Base-by-base conservation (phyloP, 2,113 vertebrate species). In the Nerophis ophidion region DNA sequence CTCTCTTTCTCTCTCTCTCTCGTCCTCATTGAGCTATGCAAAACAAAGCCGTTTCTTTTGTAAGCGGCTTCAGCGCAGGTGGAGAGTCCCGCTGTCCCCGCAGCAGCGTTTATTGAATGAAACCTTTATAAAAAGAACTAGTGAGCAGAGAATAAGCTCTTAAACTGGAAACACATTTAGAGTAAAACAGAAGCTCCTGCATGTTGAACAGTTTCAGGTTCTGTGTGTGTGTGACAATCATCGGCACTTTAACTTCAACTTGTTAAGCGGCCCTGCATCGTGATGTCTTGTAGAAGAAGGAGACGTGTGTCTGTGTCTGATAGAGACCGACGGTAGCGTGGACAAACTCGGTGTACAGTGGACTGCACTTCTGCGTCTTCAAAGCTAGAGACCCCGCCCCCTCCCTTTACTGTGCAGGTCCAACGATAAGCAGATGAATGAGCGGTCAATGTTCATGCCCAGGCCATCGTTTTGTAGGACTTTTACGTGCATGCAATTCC, bases 401-500 rank as follows among this genome's bases (percentile, higher is more conserved):
- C 19, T 19, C 44, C 35, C 10, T 34, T 62, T 54, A 52, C 46
- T 26, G 15, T 46, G 57, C 44, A 40, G 59, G 61, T 33, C 15
- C 46, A n/a, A 45, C 16, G 57, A 61, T 36, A 19, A 13, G 8
- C 9, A 16, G 48, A 52, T 7, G 44, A 19, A 33, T 46, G 50
- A 61, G 46, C 54, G 53, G 17, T 1, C 0, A 15, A 26, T 53
- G 64, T 38, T 19, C 53, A 40, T 62, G 40, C 16, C 16, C 19
- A 0, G n/a, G 65, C 1, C 64, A 62, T 51, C 74, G 65, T 86
- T 82, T 84, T 78, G 72, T 84, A 76, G 77, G 38, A 63, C 71
- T 80, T 85, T 85, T 75, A 84, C 80, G 77, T 68, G 42, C 48
- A 61, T 74, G 70, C 80, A 83, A 70, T 83, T 65, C 73, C 50